Conservation (phyloP, 2,888 invertebrate species). For the Omphaloscelis lunosa region DNA sequence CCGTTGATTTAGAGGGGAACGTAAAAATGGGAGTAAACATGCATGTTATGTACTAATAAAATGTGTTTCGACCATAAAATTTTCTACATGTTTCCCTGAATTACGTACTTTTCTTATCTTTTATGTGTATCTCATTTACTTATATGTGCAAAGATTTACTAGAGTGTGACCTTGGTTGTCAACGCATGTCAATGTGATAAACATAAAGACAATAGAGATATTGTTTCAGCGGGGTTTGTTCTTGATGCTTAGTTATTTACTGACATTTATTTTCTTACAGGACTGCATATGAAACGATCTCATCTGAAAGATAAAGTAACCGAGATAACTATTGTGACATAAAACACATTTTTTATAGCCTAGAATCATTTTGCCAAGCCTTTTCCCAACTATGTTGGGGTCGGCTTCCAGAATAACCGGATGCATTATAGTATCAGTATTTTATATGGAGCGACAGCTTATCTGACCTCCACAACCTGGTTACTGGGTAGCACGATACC, state of each 20-base stretch:
- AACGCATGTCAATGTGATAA: constrained; percentile 3
- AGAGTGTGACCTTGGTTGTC: constrained; percentile 15
- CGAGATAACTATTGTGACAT: background rate
- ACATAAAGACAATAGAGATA: constrained; percentile 16
- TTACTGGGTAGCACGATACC: background rate
- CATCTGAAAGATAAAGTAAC: background rate
- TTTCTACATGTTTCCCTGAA: constrained; percentile 63
- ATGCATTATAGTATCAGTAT: background rate
- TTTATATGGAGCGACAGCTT: too few species aligned
- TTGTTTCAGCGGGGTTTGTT: constrained; percentile 22
- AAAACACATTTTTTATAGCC: background rate
- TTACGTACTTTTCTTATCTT: constrained; percentile 71
- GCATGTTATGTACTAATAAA: constrained; percentile 71
- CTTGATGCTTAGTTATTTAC: constrained; percentile 6
- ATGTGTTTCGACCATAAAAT: constrained; percentile 64
- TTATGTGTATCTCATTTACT: constrained; percentile 77
- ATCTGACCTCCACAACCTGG: background rate
- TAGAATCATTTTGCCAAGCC: background rate
- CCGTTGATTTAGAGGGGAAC: constrained; percentile 55
- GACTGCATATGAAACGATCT: background rate
- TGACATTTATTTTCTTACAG: background rate
- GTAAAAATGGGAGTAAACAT: constrained; percentile 58
- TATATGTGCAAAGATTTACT: constrained; percentile 48
- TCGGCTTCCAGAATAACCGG: too few species aligned
- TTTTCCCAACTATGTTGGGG: background rate